Evolutionary conservation across 2,888 invertebrate genomes (phyloP).

Genomic region (Chrysina gloriosa): DNA sequence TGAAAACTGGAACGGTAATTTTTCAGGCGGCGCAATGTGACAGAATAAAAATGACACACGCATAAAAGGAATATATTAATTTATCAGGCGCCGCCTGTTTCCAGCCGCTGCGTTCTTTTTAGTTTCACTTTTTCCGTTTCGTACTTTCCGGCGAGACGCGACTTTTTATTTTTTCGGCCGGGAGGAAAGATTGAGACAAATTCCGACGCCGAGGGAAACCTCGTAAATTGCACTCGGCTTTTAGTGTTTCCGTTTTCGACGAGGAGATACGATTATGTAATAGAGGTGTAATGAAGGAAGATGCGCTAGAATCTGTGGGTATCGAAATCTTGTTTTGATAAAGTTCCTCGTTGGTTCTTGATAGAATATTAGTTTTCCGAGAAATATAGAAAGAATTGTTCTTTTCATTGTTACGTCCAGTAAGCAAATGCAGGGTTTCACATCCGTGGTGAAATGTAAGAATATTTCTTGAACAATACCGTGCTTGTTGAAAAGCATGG

Average conservation of each 20-base stretch:
- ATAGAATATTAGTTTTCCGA: too few species aligned
- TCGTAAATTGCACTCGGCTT: constrained; percentile 6
- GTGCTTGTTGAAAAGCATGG: too few species aligned
- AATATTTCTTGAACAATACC: too few species aligned
- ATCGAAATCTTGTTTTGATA: too few species aligned
- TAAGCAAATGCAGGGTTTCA: too few species aligned
- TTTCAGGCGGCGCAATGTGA: constrained; percentile 26
- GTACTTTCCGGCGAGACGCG: not conserved
- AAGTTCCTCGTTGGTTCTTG: too few species aligned
- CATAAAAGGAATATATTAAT: constrained; percentile 35
- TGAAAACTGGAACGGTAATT: constrained; percentile 18
- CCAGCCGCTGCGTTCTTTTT: constrained; percentile 17
- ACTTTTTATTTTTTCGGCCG: constrained; percentile 13
- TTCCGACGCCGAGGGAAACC: not conserved
- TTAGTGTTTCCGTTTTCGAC: not conserved
- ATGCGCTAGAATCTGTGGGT: too few species aligned
- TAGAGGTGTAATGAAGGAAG: too few species aligned
- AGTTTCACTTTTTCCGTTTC: constrained; percentile 5
- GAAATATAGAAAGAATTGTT: too few species aligned
- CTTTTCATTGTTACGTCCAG: too few species aligned
- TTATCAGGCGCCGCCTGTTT: constrained; percentile 23
- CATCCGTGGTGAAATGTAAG: too few species aligned
- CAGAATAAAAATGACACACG: constrained; percentile 33
- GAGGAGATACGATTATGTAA: not conserved
- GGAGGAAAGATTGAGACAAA: constrained; percentile 30